A percentile compares a stretch with the other conserved stretches of the same genome.
phyloP scores from a whole-genome alignment of 2,888 invertebrate species.

The Eristalinus aeneus region DNA sequence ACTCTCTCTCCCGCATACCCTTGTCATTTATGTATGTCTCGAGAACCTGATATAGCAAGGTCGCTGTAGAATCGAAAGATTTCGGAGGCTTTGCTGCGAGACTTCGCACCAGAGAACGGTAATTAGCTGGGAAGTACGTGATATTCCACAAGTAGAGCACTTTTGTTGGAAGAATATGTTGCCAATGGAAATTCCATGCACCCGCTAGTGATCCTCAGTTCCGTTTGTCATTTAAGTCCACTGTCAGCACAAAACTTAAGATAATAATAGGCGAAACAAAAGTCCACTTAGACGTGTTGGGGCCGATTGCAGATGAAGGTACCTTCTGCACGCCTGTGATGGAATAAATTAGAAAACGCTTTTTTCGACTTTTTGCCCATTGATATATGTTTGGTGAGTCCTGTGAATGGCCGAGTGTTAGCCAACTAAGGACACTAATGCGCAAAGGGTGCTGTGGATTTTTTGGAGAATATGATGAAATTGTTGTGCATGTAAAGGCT shows the following conservation, averaged over 20 bases:
- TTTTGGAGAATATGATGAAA: too few species aligned
- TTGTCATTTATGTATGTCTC: constrained; percentile 50
- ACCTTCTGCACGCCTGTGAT: constrained; percentile 27
- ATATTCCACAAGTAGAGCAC: constrained; percentile 24
- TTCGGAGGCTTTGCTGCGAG: not conserved
- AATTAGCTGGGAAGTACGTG: not conserved
- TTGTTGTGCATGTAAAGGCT: too few species aligned
- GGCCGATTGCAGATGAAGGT: too few species aligned
- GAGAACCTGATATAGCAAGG: constrained; percentile 39
- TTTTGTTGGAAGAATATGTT: constrained; percentile 9
- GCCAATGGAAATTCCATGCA: constrained; percentile 45
- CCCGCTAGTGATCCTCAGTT: constrained; percentile 1
- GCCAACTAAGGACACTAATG: not conserved
- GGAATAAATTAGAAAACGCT: constrained; percentile 17
- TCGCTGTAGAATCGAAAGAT: constrained; percentile 33
- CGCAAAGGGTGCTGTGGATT: not conserved
- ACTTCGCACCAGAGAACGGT: not conserved
- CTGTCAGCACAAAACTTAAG: not conserved
- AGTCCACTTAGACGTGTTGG: not conserved
- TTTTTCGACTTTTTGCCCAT: constrained; percentile 29
- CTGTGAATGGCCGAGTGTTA: not conserved
- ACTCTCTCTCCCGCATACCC: constrained; percentile 49
- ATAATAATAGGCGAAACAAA: not conserved
- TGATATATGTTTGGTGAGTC: not conserved
- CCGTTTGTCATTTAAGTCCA: constrained; percentile 25